Base-by-base conservation (phyloP, 2,113 vertebrate genomes). In the Prionailurus viverrinus region DNA sequence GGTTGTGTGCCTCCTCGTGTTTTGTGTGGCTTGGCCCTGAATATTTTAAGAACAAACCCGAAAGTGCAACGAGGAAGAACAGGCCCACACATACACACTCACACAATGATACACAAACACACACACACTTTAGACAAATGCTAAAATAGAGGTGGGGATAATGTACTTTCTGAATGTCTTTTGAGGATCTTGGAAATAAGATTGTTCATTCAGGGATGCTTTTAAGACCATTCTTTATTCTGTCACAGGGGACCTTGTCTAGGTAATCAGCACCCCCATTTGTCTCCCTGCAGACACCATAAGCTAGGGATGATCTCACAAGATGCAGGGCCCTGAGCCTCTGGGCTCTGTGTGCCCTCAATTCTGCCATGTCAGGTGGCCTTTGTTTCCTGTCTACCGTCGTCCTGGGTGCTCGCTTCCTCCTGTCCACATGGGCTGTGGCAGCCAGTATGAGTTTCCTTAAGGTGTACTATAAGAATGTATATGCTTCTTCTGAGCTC, bases 251-350 rank as follows among this genome's bases (percentile, higher is more conserved):
- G 39, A 31, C 48, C 9, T 41, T 3, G 6, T 48, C 36, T 25
- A 7, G 23, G 21, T 45, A 2, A 41, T n/a, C 48, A 41, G 16
- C 7, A 68, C 27, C 21, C 55, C 55, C 55, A 61, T 8, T 31
- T 16, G 11, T 63, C 55, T 4, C 1, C 0, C 19, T 0, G 74
- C 25, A 65, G 9, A 68, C 48, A 9, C 11, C 2, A 19, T 13
- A 48, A 66, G 41, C 31, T 14, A 66, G 29, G 63, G 63, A 33
- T 14, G 29, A 15, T 31, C 58, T 61, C 58, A 23, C 4, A 1
- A 33, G 18, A 11, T 27, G 1, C 11, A 14, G 27, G 78, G 73
- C 31, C 15, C 1, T 18, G 33, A n/a, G 51, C 78, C 48, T 11
- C 1, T 5, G 53, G 21, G 23, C 53, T n/a, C 14, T 1, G 14